Conservation (phyloP, 2,888 invertebrate genomes). For the Xestia sexstrigata region DNA sequence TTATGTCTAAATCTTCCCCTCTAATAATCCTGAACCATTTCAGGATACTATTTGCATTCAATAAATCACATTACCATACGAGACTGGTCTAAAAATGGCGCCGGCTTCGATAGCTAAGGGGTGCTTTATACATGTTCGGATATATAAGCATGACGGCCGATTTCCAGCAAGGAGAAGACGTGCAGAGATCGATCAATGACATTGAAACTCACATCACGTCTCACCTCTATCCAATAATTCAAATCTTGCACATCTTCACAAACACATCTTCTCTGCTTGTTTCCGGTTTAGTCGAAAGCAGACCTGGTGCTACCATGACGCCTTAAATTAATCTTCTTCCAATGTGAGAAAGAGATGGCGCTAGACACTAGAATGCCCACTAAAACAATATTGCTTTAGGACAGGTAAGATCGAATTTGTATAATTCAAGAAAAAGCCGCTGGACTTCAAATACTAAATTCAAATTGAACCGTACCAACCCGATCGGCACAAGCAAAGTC, state of each 20-base stretch:
- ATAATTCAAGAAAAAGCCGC: not conserved
- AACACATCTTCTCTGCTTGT: not conserved
- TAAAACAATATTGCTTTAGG: too few relatives aligned
- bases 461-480: not conserved
- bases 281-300: not conserved
- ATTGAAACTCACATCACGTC: not conserved
- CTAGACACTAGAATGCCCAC: too few relatives aligned
- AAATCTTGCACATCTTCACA: not conserved
- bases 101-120: slow-evolving; percentile 12
- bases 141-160: not conserved
- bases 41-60: slow-evolving; percentile 53
- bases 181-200: not conserved
- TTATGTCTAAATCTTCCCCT: slow-evolving; percentile 10
- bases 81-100: slow-evolving; percentile 57
- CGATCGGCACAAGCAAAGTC: not conserved
- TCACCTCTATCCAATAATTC: not conserved
- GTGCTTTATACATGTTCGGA: not conserved
- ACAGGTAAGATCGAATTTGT: not conserved
- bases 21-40: slow-evolving; percentile 27
- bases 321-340: too few relatives aligned
- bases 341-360: too few relatives aligned
- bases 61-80: slow-evolving; percentile 54
- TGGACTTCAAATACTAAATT: not conserved
- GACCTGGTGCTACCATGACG: not conserved
- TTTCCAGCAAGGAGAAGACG: not conserved